These are phyloP conservation scores for Lepus townsendii DNA, from an alignment of 2,797 vertebrate genomes.

Conservation along the genomic window DNA sequence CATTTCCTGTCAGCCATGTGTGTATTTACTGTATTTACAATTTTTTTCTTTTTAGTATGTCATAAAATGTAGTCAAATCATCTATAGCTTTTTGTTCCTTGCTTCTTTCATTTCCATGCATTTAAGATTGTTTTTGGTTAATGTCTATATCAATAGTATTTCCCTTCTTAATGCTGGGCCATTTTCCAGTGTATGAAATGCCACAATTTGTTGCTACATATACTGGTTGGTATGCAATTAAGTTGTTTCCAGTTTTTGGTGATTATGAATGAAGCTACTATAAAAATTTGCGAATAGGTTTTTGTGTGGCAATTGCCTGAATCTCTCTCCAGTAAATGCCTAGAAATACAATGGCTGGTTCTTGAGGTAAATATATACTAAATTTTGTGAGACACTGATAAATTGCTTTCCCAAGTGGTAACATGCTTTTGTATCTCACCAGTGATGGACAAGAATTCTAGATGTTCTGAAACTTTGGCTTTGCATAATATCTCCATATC, in stretches of 20 bases:
- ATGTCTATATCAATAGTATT: neutral
- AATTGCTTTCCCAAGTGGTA: neutral
- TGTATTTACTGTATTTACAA: neutral
- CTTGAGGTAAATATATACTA: neutral
- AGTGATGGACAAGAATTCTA: neutral
- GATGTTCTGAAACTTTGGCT: neutral
- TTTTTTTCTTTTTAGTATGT: neutral
- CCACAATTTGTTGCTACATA: neutral
- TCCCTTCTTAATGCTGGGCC: neutral
- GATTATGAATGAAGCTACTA: neutral
- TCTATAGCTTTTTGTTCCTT: neutral
- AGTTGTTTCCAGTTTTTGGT: neutral
- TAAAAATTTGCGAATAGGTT: neutral
- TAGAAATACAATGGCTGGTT: neutral
- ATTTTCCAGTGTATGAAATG: neutral
- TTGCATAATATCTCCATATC: neutral
- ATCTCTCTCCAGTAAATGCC: neutral
- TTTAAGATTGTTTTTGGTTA: neutral
- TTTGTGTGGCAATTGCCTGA: neutral
- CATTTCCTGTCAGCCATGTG: neutral
- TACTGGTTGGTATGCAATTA: neutral
- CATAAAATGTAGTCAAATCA: no score
- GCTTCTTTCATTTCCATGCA: neutral
- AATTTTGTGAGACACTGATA: neutral
- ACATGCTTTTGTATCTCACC: neutral